These are phyloP conservation scores for Eudasyphora cyanicolor DNA, from an alignment of 2,888 invertebrate species.

Conservation along the genomic window DNA sequence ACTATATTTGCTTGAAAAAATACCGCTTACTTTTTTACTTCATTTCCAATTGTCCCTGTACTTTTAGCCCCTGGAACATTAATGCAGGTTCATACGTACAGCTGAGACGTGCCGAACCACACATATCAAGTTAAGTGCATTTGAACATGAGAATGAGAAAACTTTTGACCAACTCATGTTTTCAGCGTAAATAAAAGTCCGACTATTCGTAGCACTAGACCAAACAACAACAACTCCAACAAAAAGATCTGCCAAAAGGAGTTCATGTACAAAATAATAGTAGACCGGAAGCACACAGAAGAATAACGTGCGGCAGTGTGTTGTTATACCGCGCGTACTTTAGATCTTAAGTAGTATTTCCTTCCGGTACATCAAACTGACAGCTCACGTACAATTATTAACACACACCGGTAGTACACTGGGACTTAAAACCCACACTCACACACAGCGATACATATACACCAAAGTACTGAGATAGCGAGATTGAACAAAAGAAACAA, in stretches of 20 bases:
- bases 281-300: neutral
- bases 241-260: neutral
- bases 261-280: neutral
- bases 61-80: no score
- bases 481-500: neutral
- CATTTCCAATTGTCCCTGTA: no score
- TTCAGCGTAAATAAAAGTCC: neutral
- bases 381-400: constrained; percentile 58
- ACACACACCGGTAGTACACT: constrained; percentile 25
- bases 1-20: no score
- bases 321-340: neutral
- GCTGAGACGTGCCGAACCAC: neutral
- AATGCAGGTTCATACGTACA: neutral
- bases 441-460: neutral
- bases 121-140: constrained; percentile 3
- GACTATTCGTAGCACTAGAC: neutral
- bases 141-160: neutral
- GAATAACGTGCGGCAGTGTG: neutral
- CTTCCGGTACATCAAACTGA: constrained; percentile 40
- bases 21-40: no score
- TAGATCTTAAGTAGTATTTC: constrained; percentile 42
- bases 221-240: neutral
- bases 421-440: neutral
- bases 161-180: neutral
- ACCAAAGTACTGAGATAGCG: neutral